Evolutionary conservation across 2,888 invertebrate species (phyloP), one percentile per base, ranked within the genome.

Genomic region (Drosophila pseudotakahashii): DNA sequence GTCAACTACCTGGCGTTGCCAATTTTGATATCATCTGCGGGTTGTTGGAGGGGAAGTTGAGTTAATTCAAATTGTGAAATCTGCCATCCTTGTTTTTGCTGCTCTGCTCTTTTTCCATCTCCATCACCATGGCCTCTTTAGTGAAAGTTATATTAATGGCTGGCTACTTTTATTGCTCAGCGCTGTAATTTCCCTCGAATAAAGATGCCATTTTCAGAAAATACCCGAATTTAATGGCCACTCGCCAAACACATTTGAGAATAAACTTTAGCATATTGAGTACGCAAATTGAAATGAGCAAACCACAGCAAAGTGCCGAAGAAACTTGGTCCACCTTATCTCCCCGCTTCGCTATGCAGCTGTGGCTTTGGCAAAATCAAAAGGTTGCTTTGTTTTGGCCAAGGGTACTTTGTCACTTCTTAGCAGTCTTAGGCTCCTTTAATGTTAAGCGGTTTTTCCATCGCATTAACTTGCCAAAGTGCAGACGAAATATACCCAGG

Each of bases 81-180:
- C 50, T 61, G 45, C 14, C 30, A 30, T 47, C 45, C 45, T n/a
- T 45, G 26, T 10, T 26, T n/a, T 30, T 47, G 30, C 26, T 14
- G 5, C 26, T 13, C 7, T 11, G 42, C 11, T 42, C 19, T 11
- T 26, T 66, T 62, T 39, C 47, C 52, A 50, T 69, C 47, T 36
- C 23, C 52, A 34, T 32, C 47, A 45, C 23, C 52, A 39, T 32
- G 14, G 30, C 14, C n/a, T 26, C n/a, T 30, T 36, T 45, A 47
- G 61, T 42, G 62, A 61, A 72, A 72, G 55, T 67, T 72, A 62
- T 75, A 76, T 78, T 78, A 64, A 75, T 77, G 76, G 77, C 78
- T 78, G 71, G 75, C 76, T 82, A 75, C 73, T 75, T 83, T 76
- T 75, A 75, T 57, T 62, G 47, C 53, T 37, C 16, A 13, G 45